Percentiles rank a stretch among this genome's conserved stretches.
These are phyloP conservation scores for Numenius phaeopus DNA, from an alignment of 2,797 vertebrate genomes.

Conservation along the genomic window DNA sequence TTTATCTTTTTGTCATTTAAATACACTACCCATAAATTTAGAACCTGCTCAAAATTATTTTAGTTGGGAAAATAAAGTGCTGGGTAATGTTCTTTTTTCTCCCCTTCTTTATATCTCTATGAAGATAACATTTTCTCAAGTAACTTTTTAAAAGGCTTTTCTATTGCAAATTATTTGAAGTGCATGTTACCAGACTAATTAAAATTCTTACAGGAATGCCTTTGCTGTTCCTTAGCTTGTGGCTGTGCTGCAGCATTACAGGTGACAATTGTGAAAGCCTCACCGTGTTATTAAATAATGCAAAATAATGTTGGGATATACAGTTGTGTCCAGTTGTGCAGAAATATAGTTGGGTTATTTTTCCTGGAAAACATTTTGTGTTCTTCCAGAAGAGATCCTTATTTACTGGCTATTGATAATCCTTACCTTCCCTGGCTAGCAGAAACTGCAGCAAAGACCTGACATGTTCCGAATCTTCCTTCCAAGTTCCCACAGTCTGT, in stretches of 20 bases:
- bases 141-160: not conserved
- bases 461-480: not conserved
- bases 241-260: not conserved
- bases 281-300: not conserved
- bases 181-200: not conserved
- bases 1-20: conserved; percentile 51
- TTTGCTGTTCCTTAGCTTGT: not conserved
- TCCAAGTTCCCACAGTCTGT: not conserved
- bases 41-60: conserved; percentile 20
- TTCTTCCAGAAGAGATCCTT: not conserved
- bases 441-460: not conserved
- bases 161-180: not conserved
- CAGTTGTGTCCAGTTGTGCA: not conserved
- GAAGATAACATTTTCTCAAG: not conserved
- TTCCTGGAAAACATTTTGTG: not conserved
- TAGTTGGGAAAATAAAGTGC: conserved; percentile 24
- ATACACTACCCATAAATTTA: conserved; percentile 45
- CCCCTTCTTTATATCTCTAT: not conserved
- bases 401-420: not conserved
- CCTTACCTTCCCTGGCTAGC: not conserved
- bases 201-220: not conserved
- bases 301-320: not conserved
- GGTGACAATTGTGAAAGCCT: not conserved
- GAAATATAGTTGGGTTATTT: not conserved
- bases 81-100: conserved; percentile 26